Percentiles rank a stretch among this genome's conserved stretches.
These are phyloP conservation scores for Bombycilla garrulus DNA, from an alignment of 2,113 vertebrate genomes.

Conservation along the genomic window DNA sequence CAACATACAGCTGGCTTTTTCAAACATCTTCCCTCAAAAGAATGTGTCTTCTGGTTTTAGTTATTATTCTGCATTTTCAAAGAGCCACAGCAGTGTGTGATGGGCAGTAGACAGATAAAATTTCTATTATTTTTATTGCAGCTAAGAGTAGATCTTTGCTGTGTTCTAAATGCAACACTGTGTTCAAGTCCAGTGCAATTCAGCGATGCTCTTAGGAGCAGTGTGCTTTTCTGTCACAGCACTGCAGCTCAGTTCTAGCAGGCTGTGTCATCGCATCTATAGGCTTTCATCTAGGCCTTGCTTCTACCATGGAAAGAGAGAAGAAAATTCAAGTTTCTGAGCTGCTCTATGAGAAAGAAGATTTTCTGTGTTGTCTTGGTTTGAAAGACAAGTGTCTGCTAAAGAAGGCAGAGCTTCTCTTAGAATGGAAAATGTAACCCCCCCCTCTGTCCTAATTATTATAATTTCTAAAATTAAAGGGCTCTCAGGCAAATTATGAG, in stretches of 20 bases:
- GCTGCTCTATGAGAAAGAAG: not conserved
- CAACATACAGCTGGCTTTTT: not conserved
- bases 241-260: not conserved
- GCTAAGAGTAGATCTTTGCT: not conserved
- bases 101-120: not conserved
- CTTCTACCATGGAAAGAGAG: not conserved
- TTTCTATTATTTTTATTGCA: not conserved
- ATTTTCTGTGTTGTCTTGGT: too few relatives aligned
- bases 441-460: too few relatives aligned
- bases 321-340: not conserved
- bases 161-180: not conserved
- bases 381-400: too few relatives aligned
- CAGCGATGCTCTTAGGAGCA: rapidly evolving
- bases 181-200: rapidly evolving
- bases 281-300: not conserved
- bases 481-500: too few relatives aligned
- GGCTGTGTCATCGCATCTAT: not conserved
- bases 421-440: too few relatives aligned
- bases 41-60: not conserved
- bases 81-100: not conserved
- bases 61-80: not conserved
- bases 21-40: not conserved
- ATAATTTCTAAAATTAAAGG: too few relatives aligned
- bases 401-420: too few relatives aligned
- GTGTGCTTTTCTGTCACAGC: rapidly evolving